Base-by-base conservation (phyloP, 2,888 invertebrate genomes). In the Dicyrtoma fusca region DNA sequence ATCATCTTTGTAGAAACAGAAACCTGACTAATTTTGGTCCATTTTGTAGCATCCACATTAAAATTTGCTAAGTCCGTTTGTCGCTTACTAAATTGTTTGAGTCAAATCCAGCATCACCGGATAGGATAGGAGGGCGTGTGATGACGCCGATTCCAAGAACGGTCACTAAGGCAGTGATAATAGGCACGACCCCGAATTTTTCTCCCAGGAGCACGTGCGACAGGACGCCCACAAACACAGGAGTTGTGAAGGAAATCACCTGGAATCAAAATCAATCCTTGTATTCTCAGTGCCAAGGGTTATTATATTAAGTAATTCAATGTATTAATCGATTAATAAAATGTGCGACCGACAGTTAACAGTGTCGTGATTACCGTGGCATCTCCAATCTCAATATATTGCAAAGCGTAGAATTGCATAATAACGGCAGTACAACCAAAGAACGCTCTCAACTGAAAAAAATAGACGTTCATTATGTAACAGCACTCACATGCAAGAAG, bases 321-420 rank as follows among this genome's bases (percentile, higher is more conserved):
- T n/a, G n/a, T n/a, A n/a, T n/a, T n/a, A n/a, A n/a, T n/a, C n/a
- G n/a, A n/a, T n/a, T n/a, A n/a, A n/a, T n/a, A n/a, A n/a, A n/a
- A n/a, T n/a, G n/a, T n/a, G n/a, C n/a, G n/a, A n/a, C n/a, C n/a
- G 34, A 34, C 34, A 34, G 34, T 34, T 34, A n/a, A n/a, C n/a
- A n/a, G n/a, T n/a, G n/a, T n/a, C n/a, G n/a, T n/a, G n/a, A n/a
- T 75, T 26, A 75, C 76, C n/a, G 74, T 73, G 0, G 74, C 59
- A 55, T 79, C 79, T 25, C 76, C 79, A 69, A 79, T 75, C 47
- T 49, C 73, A 34, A 79, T 75, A 57, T 71, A 77, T 26, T 77
- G 74, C 2, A 79, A 51, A 2, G 79, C 75, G 47, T 77, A 77
- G 42, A 77, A 79, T 34, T 77, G 77, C n/a, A 79, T 47, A 11